These are phyloP conservation scores for Toxotes chatareus DNA, from an alignment of 2,113 vertebrate genomes.

Conservation along the genomic window DNA sequence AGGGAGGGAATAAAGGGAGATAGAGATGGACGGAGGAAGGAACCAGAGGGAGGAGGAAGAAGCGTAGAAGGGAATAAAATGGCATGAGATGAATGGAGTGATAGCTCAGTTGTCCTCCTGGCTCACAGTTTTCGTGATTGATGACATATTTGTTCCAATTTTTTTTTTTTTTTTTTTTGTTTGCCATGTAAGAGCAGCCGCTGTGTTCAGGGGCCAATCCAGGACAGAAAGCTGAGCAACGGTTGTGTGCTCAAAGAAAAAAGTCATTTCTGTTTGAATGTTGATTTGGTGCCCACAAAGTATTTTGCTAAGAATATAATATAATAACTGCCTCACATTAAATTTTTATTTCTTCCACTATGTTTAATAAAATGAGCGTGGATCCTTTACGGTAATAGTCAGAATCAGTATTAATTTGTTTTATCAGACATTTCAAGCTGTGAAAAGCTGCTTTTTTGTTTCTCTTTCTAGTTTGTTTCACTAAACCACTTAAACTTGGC, in stretches of 20 bases:
- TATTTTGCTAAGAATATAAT: neutral
- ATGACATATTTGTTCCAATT: slow-evolving; percentile 17
- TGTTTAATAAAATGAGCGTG: neutral
- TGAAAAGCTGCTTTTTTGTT: too few species aligned
- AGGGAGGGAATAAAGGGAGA: neutral
- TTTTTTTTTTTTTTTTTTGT: neutral
- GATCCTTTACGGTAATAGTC: neutral
- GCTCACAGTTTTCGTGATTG: slow-evolving; percentile 23
- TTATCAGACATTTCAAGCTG: too few species aligned
- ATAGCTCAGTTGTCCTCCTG: slow-evolving; percentile 16
- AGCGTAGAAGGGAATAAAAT: neutral
- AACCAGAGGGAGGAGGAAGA: neutral
- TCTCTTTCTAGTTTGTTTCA: too few species aligned
- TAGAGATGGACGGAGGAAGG: neutral
- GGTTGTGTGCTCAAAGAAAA: neutral
- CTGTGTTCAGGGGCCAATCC: slow-evolving; percentile 7
- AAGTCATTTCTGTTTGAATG: neutral
- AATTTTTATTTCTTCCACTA: neutral
- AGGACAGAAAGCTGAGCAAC: neutral
- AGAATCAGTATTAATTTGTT: too few species aligned
- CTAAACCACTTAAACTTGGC: too few species aligned
- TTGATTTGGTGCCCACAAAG: neutral
- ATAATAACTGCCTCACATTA: neutral
- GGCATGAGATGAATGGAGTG: slow-evolving; percentile 11
- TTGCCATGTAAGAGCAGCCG: slow-evolving; percentile 11